phyloP scores from a whole-genome alignment of 2,797 vertebrate species.

The Enteromius afrohamiltoni region DNA sequence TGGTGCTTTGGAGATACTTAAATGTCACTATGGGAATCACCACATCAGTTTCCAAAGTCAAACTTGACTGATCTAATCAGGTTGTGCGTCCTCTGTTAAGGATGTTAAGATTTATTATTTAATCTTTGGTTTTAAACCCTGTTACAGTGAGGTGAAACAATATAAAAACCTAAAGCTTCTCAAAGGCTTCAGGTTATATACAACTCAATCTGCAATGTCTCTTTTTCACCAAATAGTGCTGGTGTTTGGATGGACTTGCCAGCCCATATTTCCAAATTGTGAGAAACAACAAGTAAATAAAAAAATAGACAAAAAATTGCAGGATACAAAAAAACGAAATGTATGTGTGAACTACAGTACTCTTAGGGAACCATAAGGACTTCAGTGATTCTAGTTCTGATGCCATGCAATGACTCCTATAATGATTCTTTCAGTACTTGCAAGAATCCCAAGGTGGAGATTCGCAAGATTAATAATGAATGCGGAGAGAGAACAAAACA shows the following conservation, averaged over 20 bases:
- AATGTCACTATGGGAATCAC: conserved; percentile 1
- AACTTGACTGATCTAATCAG: background rate
- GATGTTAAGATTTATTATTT: background rate
- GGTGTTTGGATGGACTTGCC: background rate
- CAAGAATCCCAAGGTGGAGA: background rate
- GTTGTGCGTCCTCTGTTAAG: background rate
- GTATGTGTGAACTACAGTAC: no score
- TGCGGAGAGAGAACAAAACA: no score
- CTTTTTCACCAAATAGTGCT: background rate
- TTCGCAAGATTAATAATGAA: no score
- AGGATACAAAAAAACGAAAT: background rate
- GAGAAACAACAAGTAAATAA: background rate
- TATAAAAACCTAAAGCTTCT: background rate
- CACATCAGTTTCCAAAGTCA: background rate
- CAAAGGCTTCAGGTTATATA: background rate
- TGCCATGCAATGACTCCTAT: background rate
- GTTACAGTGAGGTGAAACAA: background rate
- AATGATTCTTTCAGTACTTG: background rate
- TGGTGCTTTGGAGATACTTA: conserved; percentile 19
- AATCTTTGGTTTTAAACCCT: background rate
- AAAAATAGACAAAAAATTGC: background rate
- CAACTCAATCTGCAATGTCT: background rate
- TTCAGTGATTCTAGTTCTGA: background rate
- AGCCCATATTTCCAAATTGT: background rate
- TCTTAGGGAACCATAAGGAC: background rate